Base-by-base conservation (phyloP, 2,888 invertebrate genomes). In the Papilio elwesi region DNA sequence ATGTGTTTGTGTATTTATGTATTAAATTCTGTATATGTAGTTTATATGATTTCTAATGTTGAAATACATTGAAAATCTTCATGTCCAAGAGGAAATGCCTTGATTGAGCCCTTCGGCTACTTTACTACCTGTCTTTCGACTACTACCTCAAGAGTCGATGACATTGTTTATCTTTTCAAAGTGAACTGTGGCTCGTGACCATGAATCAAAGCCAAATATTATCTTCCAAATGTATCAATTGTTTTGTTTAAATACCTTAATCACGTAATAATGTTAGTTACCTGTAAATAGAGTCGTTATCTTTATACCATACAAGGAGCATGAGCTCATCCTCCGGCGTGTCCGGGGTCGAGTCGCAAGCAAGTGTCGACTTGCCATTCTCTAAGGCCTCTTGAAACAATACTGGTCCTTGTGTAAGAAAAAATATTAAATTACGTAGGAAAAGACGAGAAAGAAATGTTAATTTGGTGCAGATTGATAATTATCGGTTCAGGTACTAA, bases 271-370 rank as follows among this genome's bases (percentile, higher is more conserved):
- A 9, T 71, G 12, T 57, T 70, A 38, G 77, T 85, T 81, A 95
- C 95, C 95, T 95, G 87, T 95, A 95, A 76, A 95, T 95, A 13
- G 95, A 95, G 75, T 91, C 91, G 78, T 94, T 94, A 82, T 95
- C 94, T 83, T 95, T 95, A 88, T 95, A 95, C 95, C 95, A 95
- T 38, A 95, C 94, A 52, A 95, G 93, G 38, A 95, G 91, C 87
- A 95, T 94, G 75, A 95, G 94, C 78, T 94, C 94, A 80, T 95
- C 95, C 71, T 93, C 92, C 0, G 87, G 79, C 8, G 89, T 83
- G 48, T 94, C 94, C 6, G 95, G 91, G 26, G 90, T 87, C 74
- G 95, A 93, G 85, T 95, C 95, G 82, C 95, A 95, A 71, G 89
- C 89, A 36, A 95, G 87, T 13, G 93, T 90, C 1, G 94, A 93